Base-by-base conservation (phyloP, 2,113 vertebrate species). In the Lycaon pictus region DNA sequence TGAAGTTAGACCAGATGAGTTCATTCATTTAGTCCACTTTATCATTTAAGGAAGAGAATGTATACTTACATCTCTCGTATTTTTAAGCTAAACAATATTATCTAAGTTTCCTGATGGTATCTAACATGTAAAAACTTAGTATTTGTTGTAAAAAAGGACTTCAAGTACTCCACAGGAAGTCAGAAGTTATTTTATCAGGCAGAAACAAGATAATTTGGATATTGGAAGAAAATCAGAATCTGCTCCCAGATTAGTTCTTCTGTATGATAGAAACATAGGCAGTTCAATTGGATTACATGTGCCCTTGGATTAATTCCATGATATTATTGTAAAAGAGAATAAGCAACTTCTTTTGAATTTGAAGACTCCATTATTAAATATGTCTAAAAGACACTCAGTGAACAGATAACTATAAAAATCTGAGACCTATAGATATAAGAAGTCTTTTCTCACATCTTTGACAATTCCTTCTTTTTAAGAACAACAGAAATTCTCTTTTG, bases 251-350 rank as follows among this genome's bases (percentile, higher is more conserved):
- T 87, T 95, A 81, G 35, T 81, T 90, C 48, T 93, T 86, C 43
- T 88, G 5, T 90, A 12, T 82, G 69, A 65, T 71, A 81, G 63
- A 82, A 69, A n/a, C 62, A n/a, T 65, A 76, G 60, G 32, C 56
- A 95, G 74, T 88, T 95, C 85, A 93, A 92, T 25, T 87, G 76
- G 89, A 92, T 97, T 88, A 92, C 86, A 97, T 8, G n/a, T 72
- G 25, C 32, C 69, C 62, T 95, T 98, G 89, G 85, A 93, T 96
- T 93, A 92, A 93, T 85, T 92, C 86, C 81, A 96, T 55, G 15
- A 19, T 63, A 80, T 88, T 88, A 90, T 53, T 86, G 4, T 53
- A 90, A 96, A 19, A 5, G 12, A 79, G 1, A 55, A 89, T 71
- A 89, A 92, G 29, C 10, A 96, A 87, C 11, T 32, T 94, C 62